Evolutionary conservation across 2,797 vertebrate species (phyloP), one percentile per base, ranked within the genome.

Genomic region (Cirrhinus mrigala): DNA sequence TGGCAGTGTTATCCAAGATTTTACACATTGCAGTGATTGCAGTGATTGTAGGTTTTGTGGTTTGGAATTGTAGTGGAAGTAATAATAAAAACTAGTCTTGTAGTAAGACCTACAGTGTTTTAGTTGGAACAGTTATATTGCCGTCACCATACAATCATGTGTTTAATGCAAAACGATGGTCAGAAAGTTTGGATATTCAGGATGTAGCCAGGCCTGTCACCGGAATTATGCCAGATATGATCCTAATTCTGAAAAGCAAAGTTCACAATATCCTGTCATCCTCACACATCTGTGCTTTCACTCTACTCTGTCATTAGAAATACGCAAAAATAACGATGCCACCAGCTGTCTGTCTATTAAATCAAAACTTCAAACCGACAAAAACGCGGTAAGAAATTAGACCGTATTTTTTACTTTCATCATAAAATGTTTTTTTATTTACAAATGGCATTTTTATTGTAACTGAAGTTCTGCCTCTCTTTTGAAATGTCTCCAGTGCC

Each of bases 321-420:
- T 97, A 92, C 95, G 94, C 90, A 95, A 95, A 91, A 95, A 94
- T 89, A 96, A 93, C 90, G 96, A 97, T 91, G 94, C 95, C 92
- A 95, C 94, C 90, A 96, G 94, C 91, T 96, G 96, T 92, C 94
- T 97, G 92, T 96, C 96, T 89, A 96, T 96, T 94, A 97, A 95
- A 91, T 95, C 96, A 78, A 97, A 96, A 93, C 93, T 97, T 87
- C 96, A 97, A 91, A 96, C 94, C 62, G 96, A 97, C 88, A 97
- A 95, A 95, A 96, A 94, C 82, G 95, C 96, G 95, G 97, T 97
- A 96, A 87, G 89, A 66, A 56, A 9, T 18, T 22, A 1, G 8
- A 60, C 10, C 66, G 0, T 48, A 29, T 22, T 6, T 22, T 27
- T 54, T 8, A 8, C 20, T 4, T 62, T 62, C 24, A 58, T 14